Evolutionary conservation across 2,113 vertebrate genomes (phyloP), one percentile per base, ranked within the genome.

Genomic region (Nothocercus julius): DNA sequence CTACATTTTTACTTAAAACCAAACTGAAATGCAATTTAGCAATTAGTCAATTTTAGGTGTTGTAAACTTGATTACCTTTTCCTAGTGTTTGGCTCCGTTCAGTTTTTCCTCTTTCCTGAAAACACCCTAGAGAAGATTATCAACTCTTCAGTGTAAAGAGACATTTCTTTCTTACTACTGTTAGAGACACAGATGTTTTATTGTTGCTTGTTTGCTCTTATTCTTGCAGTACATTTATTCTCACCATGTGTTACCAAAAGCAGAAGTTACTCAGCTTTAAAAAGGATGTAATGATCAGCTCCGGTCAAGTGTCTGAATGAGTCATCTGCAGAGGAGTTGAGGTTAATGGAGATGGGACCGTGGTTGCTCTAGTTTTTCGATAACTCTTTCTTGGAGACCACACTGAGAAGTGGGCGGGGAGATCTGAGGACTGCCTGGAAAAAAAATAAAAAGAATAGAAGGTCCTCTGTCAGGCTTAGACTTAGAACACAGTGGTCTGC

Each of bases 301-400:
- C 67, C 69, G 76, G 82, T 92, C 94, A 96, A 95, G 72, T 30
- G 61, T 85, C 77, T 63, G 38, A 91, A 51, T 95, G 94, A 96
- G 22, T 94, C 87, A 90, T 42, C 61, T 78, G 82, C 58, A 75
- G 66, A 88, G 59, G 42, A 91, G 28, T 15, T 81, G 87, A 77
- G 68, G 72, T 58, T 73, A 78, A 49, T 18, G 49, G 75, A 62
- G n/a, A 19, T 74, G 45, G 76, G 68, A 91, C 32, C 56, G 4
- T 2, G 5, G 16, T 18, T 51, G 36, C 72, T 74, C 61, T 77
- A 22, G 18, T 42, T 83, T 87, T 90, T 80, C 40, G 25, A 24
- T 93, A 21, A 5, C n/a, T 78, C 64, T 24, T 88, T 91, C 90
- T 68, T 68, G 66, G 53, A 81, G 68, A n/a, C 56, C 25, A n/a